Evolutionary conservation across 2,888 invertebrate genomes (phyloP), one percentile per base, ranked within the genome.

Genomic region (Lagria hirta): DNA sequence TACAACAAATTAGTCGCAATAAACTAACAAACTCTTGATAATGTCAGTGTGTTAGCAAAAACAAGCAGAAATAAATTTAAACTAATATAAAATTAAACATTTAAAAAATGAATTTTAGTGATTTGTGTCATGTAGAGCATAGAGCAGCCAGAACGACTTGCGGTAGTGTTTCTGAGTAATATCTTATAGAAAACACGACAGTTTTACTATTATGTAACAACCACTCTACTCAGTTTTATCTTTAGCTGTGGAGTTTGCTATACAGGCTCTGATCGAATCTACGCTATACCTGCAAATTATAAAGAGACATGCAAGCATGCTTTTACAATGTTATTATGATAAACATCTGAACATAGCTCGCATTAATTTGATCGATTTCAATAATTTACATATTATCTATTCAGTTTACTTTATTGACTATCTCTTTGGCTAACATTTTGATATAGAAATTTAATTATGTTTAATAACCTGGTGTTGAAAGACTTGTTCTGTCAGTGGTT

Each of bases 231-330:
- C 37, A 28, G 40, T 44, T 41, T 45, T 41, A 41, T 45, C 35
- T 41, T n/a, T 35, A 45, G 10, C 26, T 15, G 17, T 40, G 37
- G 36, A 43, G 37, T 43, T 33, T 45, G 38, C 28, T 21, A 32
- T 32, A 24, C 24, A 32, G 26, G 12, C 22, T 30, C 23, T 43
- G 40, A 45, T 40, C 24, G 17, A 29, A 45, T 38, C 38, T 33
- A 27, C 17, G 23, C 23, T 35, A 34, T 47, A 43, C 33, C 35
- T 37, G 47, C 37, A 42, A 43, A 47, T 43, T 42, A 37, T 47
- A 33, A 43, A 47, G 29, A 29, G 37, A 43, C 47, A 47, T 47
- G 43, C 47, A 43, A 47, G 37, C 33, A 32, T 37, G 47, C 47
- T 37, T 42, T 42, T 42, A 40, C 40, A 45, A 21, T 33, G 41